Conservation (phyloP, 37 sponge, comb jelly and placozoan genomes). For the Eunapius fragilis region DNA sequence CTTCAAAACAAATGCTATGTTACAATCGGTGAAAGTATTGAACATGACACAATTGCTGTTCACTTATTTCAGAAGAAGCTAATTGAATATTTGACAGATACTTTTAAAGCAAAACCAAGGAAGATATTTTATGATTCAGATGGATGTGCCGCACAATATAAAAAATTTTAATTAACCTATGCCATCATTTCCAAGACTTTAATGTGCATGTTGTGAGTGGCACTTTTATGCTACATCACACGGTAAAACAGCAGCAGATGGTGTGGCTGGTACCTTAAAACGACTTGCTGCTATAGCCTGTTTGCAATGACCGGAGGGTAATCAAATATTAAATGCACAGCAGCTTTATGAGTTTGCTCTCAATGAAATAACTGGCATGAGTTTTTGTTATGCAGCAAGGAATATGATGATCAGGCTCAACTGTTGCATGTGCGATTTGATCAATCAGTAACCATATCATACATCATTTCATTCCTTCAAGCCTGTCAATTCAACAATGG, state of each 20-base stretch:
- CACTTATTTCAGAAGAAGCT: slow-evolving; percentile 40
- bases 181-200: slow-evolving; percentile 26
- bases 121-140: slow-evolving; percentile 25
- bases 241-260: slow-evolving; percentile 8
- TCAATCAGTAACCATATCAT: too few relatives aligned
- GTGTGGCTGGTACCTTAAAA: too few relatives aligned
- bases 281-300: too few relatives aligned
- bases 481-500: too few relatives aligned
- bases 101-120: slow-evolving; percentile 22
- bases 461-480: too few relatives aligned
- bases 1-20: slow-evolving; percentile 39
- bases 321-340: too few relatives aligned
- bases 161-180: slow-evolving; percentile 7
- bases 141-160: background rate
- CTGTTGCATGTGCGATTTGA: too few relatives aligned
- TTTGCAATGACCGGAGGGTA: too few relatives aligned
- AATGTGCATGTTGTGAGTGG: slow-evolving; percentile 10
- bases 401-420: too few relatives aligned
- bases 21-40: slow-evolving; percentile 38
- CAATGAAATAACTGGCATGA: too few relatives aligned
- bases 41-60: slow-evolving; percentile 60
- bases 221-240: slow-evolving; percentile 30
- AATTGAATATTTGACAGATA: slow-evolving; percentile 30
- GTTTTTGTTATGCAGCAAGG: too few relatives aligned
- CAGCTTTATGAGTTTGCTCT: too few relatives aligned